Evolutionary conservation across 2,797 vertebrate species (phyloP).

Genomic region (Cetoscarus ocellatus): DNA sequence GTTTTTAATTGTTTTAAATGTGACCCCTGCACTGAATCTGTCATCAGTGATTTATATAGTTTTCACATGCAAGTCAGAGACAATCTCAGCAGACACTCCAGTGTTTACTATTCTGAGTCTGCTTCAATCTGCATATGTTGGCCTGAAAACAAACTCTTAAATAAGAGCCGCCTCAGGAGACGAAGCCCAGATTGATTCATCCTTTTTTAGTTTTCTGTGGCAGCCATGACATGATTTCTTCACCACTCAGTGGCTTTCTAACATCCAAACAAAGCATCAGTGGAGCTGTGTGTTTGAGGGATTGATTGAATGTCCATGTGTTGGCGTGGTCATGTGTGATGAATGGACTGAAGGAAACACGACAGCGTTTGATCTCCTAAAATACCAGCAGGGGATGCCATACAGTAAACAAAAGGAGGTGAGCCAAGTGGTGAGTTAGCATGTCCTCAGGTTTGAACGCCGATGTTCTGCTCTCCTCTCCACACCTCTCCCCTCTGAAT

Average conservation of each 20-base stretch:
- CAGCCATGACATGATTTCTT: background rate
- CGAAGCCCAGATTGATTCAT: background rate
- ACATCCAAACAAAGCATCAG: background rate
- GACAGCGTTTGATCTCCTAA: conserved; percentile 61
- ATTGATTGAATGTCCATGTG: conserved; percentile 25
- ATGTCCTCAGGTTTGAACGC: conserved; percentile 51
- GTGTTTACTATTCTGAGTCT: no score
- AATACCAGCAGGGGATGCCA: conserved; percentile 58
- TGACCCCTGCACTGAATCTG: no score
- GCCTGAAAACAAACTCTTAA: no score
- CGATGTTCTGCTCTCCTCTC: conserved; percentile 54
- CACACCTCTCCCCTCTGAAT: conserved; percentile 68
- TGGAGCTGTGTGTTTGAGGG: background rate
- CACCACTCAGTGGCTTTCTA: background rate
- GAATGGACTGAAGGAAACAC: conserved; percentile 29
- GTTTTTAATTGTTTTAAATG: no score
- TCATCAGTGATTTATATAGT: no score
- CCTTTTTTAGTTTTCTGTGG: background rate
- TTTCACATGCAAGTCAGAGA: no score
- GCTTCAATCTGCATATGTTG: no score
- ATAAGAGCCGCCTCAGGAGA: no score
- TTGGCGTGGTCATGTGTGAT: conserved; percentile 15
- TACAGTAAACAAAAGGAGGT: conserved; percentile 59
- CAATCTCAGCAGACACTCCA: no score
- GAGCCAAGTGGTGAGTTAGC: conserved; percentile 57